These are phyloP conservation scores for Globia sparganii DNA, from an alignment of 2,888 invertebrate genomes.

Conservation along the genomic window DNA sequence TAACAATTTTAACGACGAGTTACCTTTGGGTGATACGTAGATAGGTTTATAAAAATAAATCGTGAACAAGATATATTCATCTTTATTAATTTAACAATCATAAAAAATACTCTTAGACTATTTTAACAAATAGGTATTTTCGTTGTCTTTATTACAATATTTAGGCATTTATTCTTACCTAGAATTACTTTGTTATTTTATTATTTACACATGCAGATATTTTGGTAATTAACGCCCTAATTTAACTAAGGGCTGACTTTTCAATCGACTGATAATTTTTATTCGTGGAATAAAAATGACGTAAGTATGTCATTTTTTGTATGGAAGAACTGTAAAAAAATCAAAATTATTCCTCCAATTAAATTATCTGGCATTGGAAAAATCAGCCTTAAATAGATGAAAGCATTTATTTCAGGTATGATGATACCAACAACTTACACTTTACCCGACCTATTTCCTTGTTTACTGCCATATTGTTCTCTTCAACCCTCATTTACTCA, in stretches of 20 bases:
- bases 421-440: background rate
- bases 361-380: no score
- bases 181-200: slow-evolving; percentile 36
- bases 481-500: background rate
- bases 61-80: slow-evolving; percentile 63
- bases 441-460: background rate
- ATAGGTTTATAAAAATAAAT: slow-evolving; percentile 48
- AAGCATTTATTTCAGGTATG: background rate
- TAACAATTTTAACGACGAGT: background rate
- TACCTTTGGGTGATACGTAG: background rate
- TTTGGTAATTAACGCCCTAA: background rate
- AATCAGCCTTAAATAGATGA: background rate
- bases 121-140: slow-evolving; percentile 62
- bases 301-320: no score
- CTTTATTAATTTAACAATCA: slow-evolving; percentile 66
- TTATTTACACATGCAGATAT: slow-evolving; percentile 39
- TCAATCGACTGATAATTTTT: no score
- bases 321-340: no score
- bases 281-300: no score
- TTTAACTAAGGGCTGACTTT: background rate
- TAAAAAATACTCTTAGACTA: slow-evolving; percentile 51
- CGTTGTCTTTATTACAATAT: slow-evolving; percentile 61
- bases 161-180: slow-evolving; percentile 47
- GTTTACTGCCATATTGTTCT: background rate
- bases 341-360: no score